phyloP scores from a whole-genome alignment of 2,113 vertebrate species.

The Bambusicola thoracicus region DNA sequence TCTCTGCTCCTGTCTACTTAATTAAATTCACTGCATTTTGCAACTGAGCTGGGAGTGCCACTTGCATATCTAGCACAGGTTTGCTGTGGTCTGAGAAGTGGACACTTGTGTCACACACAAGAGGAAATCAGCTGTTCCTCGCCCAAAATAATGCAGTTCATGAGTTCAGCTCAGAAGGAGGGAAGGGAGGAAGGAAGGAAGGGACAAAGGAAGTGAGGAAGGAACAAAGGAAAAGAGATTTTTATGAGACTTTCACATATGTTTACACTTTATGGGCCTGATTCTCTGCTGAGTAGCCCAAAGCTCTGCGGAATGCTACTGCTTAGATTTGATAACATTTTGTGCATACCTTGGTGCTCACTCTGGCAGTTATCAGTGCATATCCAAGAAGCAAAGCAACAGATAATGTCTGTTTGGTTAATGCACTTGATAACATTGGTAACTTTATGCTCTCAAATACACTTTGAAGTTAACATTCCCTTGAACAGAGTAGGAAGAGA shows the following conservation, averaged over 20 bases:
- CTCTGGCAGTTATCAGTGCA: not conserved
- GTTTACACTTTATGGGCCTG: not conserved
- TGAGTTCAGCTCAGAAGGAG: not conserved
- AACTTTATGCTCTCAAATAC: not conserved
- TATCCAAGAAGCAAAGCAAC: not conserved
- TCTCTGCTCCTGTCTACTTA: not conserved
- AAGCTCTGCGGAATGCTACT: not conserved
- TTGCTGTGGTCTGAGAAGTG: not conserved
- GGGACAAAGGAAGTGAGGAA: not conserved
- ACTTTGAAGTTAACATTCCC: not conserved
- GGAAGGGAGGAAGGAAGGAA: not conserved
- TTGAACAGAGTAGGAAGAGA: not conserved
- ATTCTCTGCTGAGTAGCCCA: not conserved
- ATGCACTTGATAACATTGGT: not conserved
- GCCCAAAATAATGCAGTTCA: not conserved
- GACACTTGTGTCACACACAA: not conserved
- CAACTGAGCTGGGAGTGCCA: not conserved
- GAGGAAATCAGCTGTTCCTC: not conserved
- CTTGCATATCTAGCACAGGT: not conserved
- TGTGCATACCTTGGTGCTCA: not conserved
- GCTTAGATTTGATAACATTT: not conserved
- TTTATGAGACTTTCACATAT: not conserved
- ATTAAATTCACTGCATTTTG: not conserved
- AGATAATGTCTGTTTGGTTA: not conserved
- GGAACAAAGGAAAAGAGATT: not conserved